Percentiles rank a stretch among this genome's conserved stretches.
phyloP scores from a whole-genome alignment of 2,888 invertebrate genomes.

The Rapana venosa region DNA sequence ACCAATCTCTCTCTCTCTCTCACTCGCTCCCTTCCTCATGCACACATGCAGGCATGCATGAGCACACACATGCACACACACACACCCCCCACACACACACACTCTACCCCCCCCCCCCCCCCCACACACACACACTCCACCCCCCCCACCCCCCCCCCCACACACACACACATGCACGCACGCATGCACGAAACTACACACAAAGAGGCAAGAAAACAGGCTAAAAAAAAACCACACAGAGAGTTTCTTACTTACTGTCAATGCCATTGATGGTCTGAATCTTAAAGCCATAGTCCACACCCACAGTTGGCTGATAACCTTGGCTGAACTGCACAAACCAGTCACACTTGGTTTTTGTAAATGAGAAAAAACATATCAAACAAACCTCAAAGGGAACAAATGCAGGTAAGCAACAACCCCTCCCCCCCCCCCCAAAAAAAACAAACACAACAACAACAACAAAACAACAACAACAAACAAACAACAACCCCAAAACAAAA shows the following conservation, averaged over 20 bases:
- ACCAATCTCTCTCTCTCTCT: background rate
- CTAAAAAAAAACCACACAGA: background rate
- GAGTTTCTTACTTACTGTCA: slow-evolving; percentile 67
- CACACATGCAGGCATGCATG: background rate
- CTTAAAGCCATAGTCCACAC: slow-evolving; percentile 78
- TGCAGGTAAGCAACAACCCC: background rate
- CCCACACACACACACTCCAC: background rate
- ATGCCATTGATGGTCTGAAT: slow-evolving; percentile 69
- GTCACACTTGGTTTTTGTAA: background rate
- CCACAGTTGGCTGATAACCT: slow-evolving; percentile 77
- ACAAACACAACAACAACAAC: too few species aligned
- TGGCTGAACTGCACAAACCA: slow-evolving; percentile 64
- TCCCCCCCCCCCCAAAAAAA: too few species aligned
- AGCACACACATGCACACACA: slow-evolving; percentile 14
- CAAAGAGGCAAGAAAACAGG: background rate
- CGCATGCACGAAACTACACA: background rate
- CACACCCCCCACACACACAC: slow-evolving; percentile 25
- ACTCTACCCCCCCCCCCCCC: background rate
- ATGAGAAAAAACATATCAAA: background rate
- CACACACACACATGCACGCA: background rate
- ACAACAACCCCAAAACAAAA: too few species aligned
- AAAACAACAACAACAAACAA: too few species aligned
- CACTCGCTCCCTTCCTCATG: background rate
- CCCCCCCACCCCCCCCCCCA: background rate
- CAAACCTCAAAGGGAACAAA: background rate